Conservation (phyloP, 2,888 invertebrate genomes). For the Petrolisthes cinctipes region DNA sequence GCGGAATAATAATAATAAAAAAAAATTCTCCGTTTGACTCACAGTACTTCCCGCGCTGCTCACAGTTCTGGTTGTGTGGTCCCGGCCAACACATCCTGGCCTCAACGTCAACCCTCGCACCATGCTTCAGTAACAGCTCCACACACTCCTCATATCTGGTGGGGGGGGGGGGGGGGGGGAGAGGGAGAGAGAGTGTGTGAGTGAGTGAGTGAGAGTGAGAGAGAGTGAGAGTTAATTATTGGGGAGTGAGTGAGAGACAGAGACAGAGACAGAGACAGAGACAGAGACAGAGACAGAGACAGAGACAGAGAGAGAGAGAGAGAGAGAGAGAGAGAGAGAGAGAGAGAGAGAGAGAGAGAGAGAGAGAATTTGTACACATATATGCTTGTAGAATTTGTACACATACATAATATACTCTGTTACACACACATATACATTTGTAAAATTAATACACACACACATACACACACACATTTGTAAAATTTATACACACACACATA, state of each 20-base stretch:
- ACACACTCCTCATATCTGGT: slow-evolving; percentile 78
- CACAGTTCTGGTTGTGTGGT: slow-evolving; percentile 79
- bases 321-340: slow-evolving; percentile 16
- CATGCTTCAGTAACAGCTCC: slow-evolving; percentile 78
- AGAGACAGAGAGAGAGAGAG: neutral
- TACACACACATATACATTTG: neutral
- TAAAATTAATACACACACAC: neutral
- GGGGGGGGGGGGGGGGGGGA: neutral
- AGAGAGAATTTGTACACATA: neutral
- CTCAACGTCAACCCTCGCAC: slow-evolving; percentile 80
- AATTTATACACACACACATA: neutral
- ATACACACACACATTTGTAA: neutral
- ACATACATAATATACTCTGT: neutral
- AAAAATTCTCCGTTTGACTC: too few relatives aligned
- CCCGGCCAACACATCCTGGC: slow-evolving; percentile 83
- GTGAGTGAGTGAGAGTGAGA: neutral
- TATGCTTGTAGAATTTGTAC: neutral
- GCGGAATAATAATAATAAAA: too few relatives aligned
- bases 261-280: neutral
- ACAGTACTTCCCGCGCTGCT: slow-evolving; percentile 78
- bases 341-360: slow-evolving; percentile 13
- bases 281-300: neutral
- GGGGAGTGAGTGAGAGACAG: neutral
- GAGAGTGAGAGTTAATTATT: neutral
- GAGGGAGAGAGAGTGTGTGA: neutral